A percentile compares a stretch with the other conserved stretches of the same genome.
phyloP scores from a whole-genome alignment of 2,113 vertebrate genomes.

The Epinephelus lanceolatus region DNA sequence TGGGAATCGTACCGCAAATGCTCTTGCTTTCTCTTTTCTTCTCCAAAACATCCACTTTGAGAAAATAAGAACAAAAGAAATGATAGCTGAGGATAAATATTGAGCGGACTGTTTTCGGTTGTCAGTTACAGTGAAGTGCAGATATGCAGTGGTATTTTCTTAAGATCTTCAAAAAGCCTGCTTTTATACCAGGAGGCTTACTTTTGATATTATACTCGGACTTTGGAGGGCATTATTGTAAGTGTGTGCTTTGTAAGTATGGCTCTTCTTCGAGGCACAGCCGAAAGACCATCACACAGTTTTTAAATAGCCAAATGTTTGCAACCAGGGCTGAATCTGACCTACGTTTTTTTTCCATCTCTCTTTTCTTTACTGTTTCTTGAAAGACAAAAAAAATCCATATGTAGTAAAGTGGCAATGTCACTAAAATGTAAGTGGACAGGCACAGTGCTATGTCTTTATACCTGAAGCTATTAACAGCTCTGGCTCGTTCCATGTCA shows the following conservation, averaged over 20 bases:
- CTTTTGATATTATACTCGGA: neutral
- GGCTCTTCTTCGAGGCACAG: neutral
- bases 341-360: neutral
- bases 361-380: neutral
- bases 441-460: conserved; percentile 5
- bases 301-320: neutral
- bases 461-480: conserved; percentile 33
- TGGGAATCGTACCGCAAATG: neutral
- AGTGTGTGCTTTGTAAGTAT: neutral
- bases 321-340: neutral
- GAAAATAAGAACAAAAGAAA: conserved; percentile 11
- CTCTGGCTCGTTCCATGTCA: neutral
- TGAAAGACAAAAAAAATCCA: neutral
- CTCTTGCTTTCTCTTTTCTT: conserved; percentile 2
- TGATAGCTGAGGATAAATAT: neutral
- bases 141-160: neutral
- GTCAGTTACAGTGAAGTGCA: conserved; percentile 2
- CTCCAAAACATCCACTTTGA: neutral
- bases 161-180: conserved; percentile 2
- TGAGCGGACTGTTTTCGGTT: neutral
- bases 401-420: neutral
- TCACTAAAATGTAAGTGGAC: conserved; percentile 21
- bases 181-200: neutral
- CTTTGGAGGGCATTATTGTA: neutral
- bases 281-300: neutral